Conservation (phyloP, 1,140 invertebrate species). For the Hetaerina americana region DNA sequence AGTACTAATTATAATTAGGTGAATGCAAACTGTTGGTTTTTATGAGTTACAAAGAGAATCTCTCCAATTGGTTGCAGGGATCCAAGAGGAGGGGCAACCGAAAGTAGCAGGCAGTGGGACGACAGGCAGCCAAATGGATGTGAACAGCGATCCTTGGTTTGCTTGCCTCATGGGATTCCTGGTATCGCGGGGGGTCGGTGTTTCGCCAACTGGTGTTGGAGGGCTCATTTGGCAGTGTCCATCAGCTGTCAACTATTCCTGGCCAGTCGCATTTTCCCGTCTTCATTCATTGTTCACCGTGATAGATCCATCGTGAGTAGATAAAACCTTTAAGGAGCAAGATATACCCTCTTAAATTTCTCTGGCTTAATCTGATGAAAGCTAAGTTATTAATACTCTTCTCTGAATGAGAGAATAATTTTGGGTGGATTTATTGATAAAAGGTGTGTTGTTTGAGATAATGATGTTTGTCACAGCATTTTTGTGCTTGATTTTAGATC, state of each 20-base stretch:
- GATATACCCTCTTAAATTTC: too few relatives aligned
- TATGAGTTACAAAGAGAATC: too few relatives aligned
- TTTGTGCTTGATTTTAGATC: too few relatives aligned
- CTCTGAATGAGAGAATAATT: too few relatives aligned
- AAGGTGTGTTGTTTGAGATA: too few relatives aligned
- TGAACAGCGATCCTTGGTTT: slow-evolving; percentile 71
- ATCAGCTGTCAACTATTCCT: slow-evolving; percentile 73
- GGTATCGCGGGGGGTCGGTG: slow-evolving; percentile 51
- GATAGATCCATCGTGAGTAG: slow-evolving; percentile 84
- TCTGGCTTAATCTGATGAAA: too few relatives aligned
- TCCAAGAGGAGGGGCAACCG: slow-evolving; percentile 41
- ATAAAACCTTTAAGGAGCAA: slow-evolving; percentile 5
- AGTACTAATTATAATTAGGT: too few relatives aligned
- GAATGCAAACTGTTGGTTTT: too few relatives aligned
- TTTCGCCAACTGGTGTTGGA: not conserved
- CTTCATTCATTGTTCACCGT: slow-evolving; percentile 81
- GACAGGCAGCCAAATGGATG: not conserved
- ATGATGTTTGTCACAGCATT: too few relatives aligned
- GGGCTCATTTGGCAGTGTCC: slow-evolving; percentile 57
- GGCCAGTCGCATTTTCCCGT: slow-evolving; percentile 88
- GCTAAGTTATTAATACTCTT: too few relatives aligned
- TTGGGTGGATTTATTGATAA: too few relatives aligned
- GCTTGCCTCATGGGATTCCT: slow-evolving; percentile 73
- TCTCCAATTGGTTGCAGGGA: too few relatives aligned
- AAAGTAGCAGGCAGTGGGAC: not conserved